Conservation (phyloP, 2,888 invertebrate species). For the Troides helena region DNA sequence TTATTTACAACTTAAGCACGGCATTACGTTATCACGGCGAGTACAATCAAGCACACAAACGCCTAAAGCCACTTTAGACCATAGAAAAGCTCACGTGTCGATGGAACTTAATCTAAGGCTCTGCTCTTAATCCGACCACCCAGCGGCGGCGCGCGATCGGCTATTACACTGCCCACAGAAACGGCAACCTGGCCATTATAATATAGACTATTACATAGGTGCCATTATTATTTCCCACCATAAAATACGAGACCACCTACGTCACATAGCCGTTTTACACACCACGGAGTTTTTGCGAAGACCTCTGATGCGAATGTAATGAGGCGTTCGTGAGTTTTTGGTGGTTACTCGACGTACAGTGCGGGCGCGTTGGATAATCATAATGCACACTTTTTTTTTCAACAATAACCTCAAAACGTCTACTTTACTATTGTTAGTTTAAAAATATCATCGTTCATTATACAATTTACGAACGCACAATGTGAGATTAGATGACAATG, state of each 20-base stretch:
- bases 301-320: constrained; percentile 67
- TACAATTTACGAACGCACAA: not conserved
- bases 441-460: not conserved
- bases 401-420: constrained; percentile 2
- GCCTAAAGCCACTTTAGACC: constrained; percentile 67
- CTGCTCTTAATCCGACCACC: constrained; percentile 76
- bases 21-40: constrained; percentile 43
- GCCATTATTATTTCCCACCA: constrained; percentile 71
- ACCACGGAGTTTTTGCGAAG: constrained; percentile 48
- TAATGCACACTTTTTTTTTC: constrained; percentile 6
- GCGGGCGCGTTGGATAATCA: constrained; percentile 31
- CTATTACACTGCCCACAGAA: constrained; percentile 67
- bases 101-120: constrained; percentile 71
- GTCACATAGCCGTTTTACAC: constrained; percentile 41
- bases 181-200: constrained; percentile 67
- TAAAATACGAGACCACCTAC: constrained; percentile 73
- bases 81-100: constrained; percentile 72
- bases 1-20: constrained; percentile 37
- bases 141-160: constrained; percentile 50
- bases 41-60: constrained; percentile 59
- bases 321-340: constrained; percentile 74
- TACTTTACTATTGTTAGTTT: constrained; percentile 10
- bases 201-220: constrained; percentile 70
- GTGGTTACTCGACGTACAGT: constrained; percentile 46
- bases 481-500: not conserved